Base-by-base conservation (phyloP, 2,113 vertebrate species). In the Petrocephalus zakoni region DNA sequence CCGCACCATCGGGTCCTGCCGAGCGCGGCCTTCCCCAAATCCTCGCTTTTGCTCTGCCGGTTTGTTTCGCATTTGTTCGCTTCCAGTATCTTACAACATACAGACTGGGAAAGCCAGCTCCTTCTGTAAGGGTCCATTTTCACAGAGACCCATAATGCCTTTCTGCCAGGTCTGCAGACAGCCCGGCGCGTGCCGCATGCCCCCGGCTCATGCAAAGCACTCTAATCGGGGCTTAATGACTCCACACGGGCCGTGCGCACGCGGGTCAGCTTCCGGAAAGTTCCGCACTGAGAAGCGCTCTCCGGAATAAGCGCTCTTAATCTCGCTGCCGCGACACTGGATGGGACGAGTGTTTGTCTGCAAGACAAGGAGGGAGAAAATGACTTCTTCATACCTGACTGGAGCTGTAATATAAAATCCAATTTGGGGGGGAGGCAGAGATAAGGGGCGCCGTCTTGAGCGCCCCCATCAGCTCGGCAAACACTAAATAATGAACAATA, bases 401-500 rank as follows among this genome's bases (percentile, higher is more conserved):
- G 96, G 94, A 93, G 95, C 64, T 90, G 95, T 96, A 98, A 98
- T 97, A 97, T 90, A 97, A 97, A 98, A 98, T 97, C 97, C 97
- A 99, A 96, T 99, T 98, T 95, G 95, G 96, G 94, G 95, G 96
- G 94, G 95, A 90, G 95, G 94, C 0, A 90, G 91, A 98, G 97
- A 98, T 98, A 99, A 99, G 97, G 94, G 93, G 92, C 93, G 93
- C 96, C 93, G 94, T 93, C 91, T n/a, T 89, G 22, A 92, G 93
- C 92, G 94, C 94, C 93, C 93, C 95, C 97, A 96, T 97, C 97
- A 96, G 96, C 96, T 97, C 93, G 92, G 97, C 98, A 99, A 99
- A 99, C 97, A 98, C 96, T 96, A 96, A 97, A 97, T 97, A 98
- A 97, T 97, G 97, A 98, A 96, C 96, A 95, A 96, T 87, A 94